phyloP scores from a whole-genome alignment of 2,797 vertebrate species.

The Sardinella longiceps region DNA sequence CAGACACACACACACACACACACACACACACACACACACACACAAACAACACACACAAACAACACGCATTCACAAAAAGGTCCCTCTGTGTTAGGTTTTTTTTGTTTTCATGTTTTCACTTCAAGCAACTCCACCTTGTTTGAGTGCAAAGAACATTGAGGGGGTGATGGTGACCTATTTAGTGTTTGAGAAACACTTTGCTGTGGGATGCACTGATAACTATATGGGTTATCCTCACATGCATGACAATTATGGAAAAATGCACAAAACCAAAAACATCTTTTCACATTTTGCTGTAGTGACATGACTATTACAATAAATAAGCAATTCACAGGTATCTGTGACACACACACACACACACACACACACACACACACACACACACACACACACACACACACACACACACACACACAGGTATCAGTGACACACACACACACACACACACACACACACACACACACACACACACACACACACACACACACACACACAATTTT shows the following conservation, averaged over 20 bases:
- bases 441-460: no score
- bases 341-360: no score
- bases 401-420: background rate
- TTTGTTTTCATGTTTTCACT: background rate
- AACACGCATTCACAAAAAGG: no score
- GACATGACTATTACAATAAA: no score
- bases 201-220: slow-evolving; percentile 4
- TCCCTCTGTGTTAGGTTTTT: background rate
- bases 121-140: background rate
- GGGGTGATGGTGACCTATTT: slow-evolving; percentile 11
- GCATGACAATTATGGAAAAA: background rate
- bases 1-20: no score
- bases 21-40: no score
- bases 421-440: background rate
- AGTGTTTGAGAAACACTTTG: background rate
- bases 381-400: no score
- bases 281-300: no score
- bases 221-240: slow-evolving; percentile 4
- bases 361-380: no score
- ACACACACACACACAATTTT: background rate
- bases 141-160: background rate
- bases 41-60: no score
- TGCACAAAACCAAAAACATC: background rate
- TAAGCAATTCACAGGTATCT: no score
- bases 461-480: background rate